phyloP scores from a whole-genome alignment of 2,113 vertebrate species.

The Cephalopterus ornatus region DNA sequence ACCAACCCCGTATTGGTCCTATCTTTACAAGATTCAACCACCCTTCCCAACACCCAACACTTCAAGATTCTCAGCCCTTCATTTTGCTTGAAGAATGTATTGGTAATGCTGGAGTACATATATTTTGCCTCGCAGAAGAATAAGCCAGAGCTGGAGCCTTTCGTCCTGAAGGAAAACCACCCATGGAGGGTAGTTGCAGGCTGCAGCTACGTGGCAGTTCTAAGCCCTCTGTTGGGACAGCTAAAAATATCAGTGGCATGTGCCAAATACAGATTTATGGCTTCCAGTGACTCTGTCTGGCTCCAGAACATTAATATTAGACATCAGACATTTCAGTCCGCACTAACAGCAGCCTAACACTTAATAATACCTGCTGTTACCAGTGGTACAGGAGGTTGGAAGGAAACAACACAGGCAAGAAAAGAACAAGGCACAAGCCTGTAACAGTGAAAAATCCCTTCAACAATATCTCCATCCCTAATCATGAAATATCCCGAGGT shows the following conservation, averaged over 20 bases:
- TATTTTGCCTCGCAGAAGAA: neutral
- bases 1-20: rapidly evolving
- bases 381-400: neutral
- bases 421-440: neutral
- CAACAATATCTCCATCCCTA: neutral
- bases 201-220: rapidly evolving
- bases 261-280: neutral
- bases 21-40: rapidly evolving
- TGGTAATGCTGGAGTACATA: rapidly evolving
- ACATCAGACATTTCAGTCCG: neutral
- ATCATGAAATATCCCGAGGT: neutral
- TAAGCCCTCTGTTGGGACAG: neutral
- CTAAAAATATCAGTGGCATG: neutral
- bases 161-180: neutral
- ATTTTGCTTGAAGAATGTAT: rapidly evolving
- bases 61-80: neutral
- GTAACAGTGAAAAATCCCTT: neutral
- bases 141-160: neutral
- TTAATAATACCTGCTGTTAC: neutral
- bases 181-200: neutral
- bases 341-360: neutral
- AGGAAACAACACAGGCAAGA: neutral
- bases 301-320: neutral
- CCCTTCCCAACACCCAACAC: too few relatives aligned
- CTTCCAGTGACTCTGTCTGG: neutral